Evolutionary conservation across 2,113 vertebrate genomes (phyloP).

Genomic region (Lophochroa leadbeateri): DNA sequence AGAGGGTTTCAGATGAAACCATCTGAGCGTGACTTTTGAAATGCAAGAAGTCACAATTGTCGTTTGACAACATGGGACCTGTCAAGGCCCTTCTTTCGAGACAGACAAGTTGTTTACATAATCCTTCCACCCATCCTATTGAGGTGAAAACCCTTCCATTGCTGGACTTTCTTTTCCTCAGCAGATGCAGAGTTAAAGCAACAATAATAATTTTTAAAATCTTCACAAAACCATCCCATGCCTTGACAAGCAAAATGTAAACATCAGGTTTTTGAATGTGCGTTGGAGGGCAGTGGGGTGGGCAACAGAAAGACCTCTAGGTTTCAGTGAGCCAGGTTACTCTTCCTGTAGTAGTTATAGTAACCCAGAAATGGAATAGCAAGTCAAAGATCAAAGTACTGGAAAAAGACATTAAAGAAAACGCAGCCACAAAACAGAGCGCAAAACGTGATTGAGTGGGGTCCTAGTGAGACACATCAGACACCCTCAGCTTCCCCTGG

Average conservation of each 20-base stretch:
- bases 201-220: neutral
- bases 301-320: neutral
- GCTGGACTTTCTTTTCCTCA: constrained; percentile 39
- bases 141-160: constrained; percentile 38
- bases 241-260: constrained; percentile 34
- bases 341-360: neutral
- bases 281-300: neutral
- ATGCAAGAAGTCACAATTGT: constrained; percentile 74
- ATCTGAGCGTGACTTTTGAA: constrained; percentile 76
- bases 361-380: neutral
- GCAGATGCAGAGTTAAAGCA: constrained; percentile 45
- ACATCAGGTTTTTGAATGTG: neutral
- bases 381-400: neutral
- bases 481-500: neutral
- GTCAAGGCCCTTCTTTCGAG: constrained; percentile 67
- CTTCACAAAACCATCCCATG: neutral
- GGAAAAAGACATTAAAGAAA: neutral
- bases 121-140: constrained; percentile 24
- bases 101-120: constrained; percentile 73
- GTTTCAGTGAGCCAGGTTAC: neutral
- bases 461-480: neutral
- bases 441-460: neutral
- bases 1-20: constrained; percentile 78
- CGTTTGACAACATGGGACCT: constrained; percentile 66
- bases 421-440: neutral